Base-by-base conservation (phyloP, 2,113 vertebrate species). In the Corvus hawaiiensis region DNA sequence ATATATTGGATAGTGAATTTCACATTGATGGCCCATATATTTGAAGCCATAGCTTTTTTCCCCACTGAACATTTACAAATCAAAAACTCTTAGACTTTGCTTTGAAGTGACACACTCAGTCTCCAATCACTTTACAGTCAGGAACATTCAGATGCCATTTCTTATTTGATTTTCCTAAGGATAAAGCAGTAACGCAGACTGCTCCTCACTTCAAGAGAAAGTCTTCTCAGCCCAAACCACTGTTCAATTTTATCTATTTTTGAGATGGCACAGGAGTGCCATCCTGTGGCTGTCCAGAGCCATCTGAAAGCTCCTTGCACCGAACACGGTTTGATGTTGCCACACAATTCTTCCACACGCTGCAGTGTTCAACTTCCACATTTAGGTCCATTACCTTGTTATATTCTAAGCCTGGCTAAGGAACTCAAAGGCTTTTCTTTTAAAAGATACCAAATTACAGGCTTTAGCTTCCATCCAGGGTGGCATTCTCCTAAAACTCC, bases 251-350 rank as follows among this genome's bases (percentile, higher is more conserved):
- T n/a, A 33, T 33, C 63, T 56, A 3, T 30, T 63, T 56, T 10
- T 21, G 37, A 27, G 83, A 27, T 30, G 55, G 90, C 68, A 76
- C 90, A 86, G 75, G 81, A 89, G 78, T 94, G 96, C 97, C 96
- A 96, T 79, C 96, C 89, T 58, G 92, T 95, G 97, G 96, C 83
- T 43, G 51, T 5, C 33, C 41, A 16, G 48, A 88, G 41, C 55
- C 74, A 86, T 26, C 44, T 24, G n/a, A 88, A 66, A 83, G 63
- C 87, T 77, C 2, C 0, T 9, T 16, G 37, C 32, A 20, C 21
- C 0, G 0, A 87, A 37, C 12, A 20, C 0, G 0, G 28, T 55
- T 67, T 35, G 28, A 77, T 7, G 28, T 2, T 43, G 27, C 59
- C 59, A 62, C 54, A 35, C 1, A 1, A n/a, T 49, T 81, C 56